Conservation (phyloP, 1,140 invertebrate species). For the Pachypsylla venusta region DNA sequence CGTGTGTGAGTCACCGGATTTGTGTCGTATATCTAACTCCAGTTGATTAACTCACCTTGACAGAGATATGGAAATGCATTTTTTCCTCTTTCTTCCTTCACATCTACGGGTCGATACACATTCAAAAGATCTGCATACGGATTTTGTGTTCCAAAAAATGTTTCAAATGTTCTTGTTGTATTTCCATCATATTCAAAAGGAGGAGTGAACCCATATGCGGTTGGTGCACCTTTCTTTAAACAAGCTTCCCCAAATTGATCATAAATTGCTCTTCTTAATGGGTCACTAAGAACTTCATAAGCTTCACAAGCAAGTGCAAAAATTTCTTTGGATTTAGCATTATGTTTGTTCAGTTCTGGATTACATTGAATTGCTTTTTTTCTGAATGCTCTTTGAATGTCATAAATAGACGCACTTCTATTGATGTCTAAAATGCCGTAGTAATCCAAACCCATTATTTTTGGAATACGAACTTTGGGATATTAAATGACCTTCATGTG, state of each 20-base stretch:
- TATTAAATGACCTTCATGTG: too few species aligned
- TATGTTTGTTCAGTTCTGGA: not conserved
- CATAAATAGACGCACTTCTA: not conserved
- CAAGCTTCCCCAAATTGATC: slow-evolving; percentile 83
- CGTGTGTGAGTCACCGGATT: too few species aligned
- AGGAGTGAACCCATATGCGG: not conserved
- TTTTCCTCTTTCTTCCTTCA: too few species aligned
- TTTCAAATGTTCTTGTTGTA: not conserved
- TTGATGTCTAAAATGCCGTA: not conserved
- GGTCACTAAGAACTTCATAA: slow-evolving; percentile 63
- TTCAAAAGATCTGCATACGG: slow-evolving; percentile 1
- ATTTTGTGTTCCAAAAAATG: not conserved
- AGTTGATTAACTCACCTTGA: too few species aligned
- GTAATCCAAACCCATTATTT: slow-evolving; percentile 1
- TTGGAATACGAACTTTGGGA: too few species aligned
- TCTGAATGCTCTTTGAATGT: slow-evolving; percentile 1
- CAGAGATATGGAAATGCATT: too few species aligned
- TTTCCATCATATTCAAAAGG: not conserved
- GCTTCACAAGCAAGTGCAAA: slow-evolving; percentile 45
- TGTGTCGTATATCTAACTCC: too few species aligned
- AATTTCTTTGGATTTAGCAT: not conserved
- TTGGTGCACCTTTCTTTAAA: slow-evolving; percentile 47
- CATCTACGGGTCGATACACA: not conserved
- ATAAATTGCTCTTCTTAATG: slow-evolving; percentile 55
- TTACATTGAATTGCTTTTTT: not conserved